A percentile compares a stretch with the other conserved stretches of the same genome.
Evolutionary conservation across 1,140 invertebrate species (phyloP).

Genomic region (Aphelenchoides fujianensis): DNA sequence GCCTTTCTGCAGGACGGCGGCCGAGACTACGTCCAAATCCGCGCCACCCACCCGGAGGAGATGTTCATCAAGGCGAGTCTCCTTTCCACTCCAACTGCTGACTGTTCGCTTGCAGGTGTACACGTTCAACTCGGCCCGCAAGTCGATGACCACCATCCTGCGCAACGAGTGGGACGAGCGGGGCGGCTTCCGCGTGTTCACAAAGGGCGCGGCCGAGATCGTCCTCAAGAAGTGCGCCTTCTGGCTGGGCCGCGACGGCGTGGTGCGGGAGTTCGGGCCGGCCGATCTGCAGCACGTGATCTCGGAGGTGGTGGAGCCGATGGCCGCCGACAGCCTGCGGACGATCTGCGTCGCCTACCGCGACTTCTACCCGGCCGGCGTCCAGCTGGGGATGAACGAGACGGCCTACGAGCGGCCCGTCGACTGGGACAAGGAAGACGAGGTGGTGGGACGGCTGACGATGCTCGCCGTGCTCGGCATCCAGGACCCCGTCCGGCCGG

Average conservation of each 20-base stretch:
- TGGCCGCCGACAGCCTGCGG: constrained; percentile 93
- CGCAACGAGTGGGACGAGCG: constrained; percentile 17
- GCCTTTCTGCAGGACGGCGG: constrained; percentile 65
- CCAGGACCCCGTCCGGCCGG: constrained; percentile 67
- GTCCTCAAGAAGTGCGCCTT: constrained; percentile 92
- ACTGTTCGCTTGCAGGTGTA: constrained; percentile 37
- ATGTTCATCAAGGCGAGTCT: constrained; percentile 61
- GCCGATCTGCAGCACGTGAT: constrained; percentile 90
- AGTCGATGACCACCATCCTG: constrained; percentile 66
- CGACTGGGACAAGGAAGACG: constrained; percentile 62
- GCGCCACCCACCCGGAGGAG: constrained; percentile 65
- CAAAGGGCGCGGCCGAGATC: constrained; percentile 62
- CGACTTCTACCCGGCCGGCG: constrained; percentile 80
- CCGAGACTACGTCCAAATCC: constrained; percentile 65
- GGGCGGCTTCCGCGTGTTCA: constrained; percentile 57
- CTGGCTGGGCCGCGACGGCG: constrained; percentile 86
- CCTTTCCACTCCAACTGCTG: background rate
- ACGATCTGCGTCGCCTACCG: constrained; percentile 75
- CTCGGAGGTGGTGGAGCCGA: constrained; percentile 92
- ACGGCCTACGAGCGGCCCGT: constrained; percentile 83
- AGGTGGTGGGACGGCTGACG: constrained; percentile 53
- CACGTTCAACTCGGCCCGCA: constrained; percentile 62
- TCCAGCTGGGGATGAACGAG: constrained; percentile 63
- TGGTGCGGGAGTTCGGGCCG: constrained; percentile 80
- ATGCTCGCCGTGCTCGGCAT: constrained; percentile 59